phyloP scores from a whole-genome alignment of 92 coral and sea anemone genomes.

The Epizoanthus stellaris region DNA sequence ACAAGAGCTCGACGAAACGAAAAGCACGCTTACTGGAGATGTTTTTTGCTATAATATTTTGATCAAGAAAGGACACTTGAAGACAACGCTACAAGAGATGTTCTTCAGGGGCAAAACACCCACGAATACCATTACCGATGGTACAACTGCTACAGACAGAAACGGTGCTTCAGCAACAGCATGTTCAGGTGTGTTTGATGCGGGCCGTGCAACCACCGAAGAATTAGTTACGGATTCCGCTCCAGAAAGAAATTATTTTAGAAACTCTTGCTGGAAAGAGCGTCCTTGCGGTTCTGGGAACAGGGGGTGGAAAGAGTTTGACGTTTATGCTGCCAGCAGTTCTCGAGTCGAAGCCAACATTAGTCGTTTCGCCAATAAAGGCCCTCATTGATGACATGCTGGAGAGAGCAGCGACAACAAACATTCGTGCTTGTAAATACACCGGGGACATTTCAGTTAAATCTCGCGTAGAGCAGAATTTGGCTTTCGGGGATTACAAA shows the following conservation, averaged over 20 bases:
- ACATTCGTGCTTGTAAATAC: slow-evolving; percentile 39
- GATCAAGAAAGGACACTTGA: too few relatives aligned
- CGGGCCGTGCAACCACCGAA: not conserved
- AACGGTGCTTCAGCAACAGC: too few relatives aligned
- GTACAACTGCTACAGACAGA: too few relatives aligned
- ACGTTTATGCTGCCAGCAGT: slow-evolving; percentile 50
- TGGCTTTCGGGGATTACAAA: not conserved
- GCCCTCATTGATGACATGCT: slow-evolving; percentile 44
- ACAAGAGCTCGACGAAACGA: too few relatives aligned
- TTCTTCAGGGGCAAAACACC: too few relatives aligned
- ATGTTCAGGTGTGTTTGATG: too few relatives aligned
- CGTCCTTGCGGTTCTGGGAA: slow-evolving; percentile 45
- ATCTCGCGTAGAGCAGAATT: not conserved
- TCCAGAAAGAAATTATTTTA: slow-evolving; percentile 43
- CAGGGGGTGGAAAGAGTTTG: slow-evolving; percentile 54
- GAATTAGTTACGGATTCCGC: too few relatives aligned
- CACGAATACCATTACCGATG: too few relatives aligned
- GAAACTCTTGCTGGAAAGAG: slow-evolving; percentile 18
- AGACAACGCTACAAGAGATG: too few relatives aligned
- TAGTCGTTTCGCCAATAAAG: slow-evolving; percentile 39
- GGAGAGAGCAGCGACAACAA: not conserved
- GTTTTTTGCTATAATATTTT: too few relatives aligned
- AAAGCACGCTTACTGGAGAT: too few relatives aligned
- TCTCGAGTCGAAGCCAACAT: slow-evolving; percentile 37
- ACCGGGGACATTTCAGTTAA: slow-evolving; percentile 32